Percentiles rank a stretch among this genome's conserved stretches.
These are phyloP conservation scores for Henricia sp. DNA, from an alignment of 53 echinoderm and acorn worm genomes.

Conservation along the genomic window DNA sequence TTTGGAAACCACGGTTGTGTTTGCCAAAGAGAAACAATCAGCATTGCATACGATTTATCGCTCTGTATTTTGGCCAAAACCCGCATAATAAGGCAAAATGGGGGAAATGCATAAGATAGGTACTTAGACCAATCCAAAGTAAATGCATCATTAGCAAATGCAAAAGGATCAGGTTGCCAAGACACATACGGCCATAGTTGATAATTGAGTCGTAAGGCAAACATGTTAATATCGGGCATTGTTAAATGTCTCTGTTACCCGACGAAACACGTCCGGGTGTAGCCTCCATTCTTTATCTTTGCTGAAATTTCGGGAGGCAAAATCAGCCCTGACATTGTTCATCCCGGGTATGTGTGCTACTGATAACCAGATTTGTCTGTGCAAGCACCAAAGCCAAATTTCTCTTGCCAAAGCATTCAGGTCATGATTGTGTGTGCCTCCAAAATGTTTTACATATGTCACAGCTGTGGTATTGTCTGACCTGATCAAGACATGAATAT, in stretches of 20 bases:
- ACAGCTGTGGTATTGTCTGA: conserved; percentile 36
- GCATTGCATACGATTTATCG: neutral
- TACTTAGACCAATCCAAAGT: conserved; percentile 47
- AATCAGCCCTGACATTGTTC: conserved; percentile 29
- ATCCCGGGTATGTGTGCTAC: conserved; percentile 33
- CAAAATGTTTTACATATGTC: conserved; percentile 20
- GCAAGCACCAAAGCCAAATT: conserved; percentile 57
- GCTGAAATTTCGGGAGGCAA: conserved; percentile 30
- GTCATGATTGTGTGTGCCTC: conserved; percentile 11
- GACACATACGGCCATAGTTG: conserved; percentile 49
- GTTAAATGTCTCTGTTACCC: conserved; percentile 1
- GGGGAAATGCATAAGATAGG: conserved; percentile 24
- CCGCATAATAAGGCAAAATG: conserved; percentile 6
- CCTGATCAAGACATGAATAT: neutral
- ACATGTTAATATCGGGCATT: conserved; percentile 54
- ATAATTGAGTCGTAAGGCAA: conserved; percentile 56
- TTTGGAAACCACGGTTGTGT: conserved; percentile 21
- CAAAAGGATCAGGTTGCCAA: conserved; percentile 50
- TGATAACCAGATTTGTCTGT: conserved; percentile 22
- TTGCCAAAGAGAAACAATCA: conserved; percentile 7
- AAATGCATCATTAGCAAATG: conserved; percentile 44
- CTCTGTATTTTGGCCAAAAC: neutral
- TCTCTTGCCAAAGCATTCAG: conserved; percentile 15
- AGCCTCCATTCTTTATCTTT: conserved; percentile 45
- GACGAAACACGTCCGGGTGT: neutral